Evolutionary conservation across 2,888 invertebrate genomes (phyloP).

Genomic region (Andrena chrysosceles): DNA sequence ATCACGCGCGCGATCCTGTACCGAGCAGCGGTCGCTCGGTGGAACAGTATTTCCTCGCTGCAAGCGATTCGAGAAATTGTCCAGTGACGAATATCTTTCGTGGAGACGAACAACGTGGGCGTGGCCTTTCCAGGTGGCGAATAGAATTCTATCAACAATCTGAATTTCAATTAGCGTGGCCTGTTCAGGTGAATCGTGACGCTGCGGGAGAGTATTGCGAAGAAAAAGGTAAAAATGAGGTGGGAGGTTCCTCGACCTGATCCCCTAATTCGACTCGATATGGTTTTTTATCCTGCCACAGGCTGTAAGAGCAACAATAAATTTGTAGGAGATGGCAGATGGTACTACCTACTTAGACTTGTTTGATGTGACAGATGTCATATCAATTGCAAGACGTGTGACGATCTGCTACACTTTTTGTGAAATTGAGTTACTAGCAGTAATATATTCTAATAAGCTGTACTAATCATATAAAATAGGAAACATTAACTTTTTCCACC

Average conservation of each 20-base stretch:
- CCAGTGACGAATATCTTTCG: conserved; percentile 36
- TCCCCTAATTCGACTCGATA: no score
- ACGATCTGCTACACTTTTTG: no score
- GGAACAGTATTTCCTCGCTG: conserved; percentile 42
- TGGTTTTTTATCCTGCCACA: no score
- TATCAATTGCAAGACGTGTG: no score
- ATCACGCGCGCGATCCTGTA: neutral
- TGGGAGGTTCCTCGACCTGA: neutral
- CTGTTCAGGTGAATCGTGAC: neutral
- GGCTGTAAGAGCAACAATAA: no score
- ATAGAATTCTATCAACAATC: conserved; percentile 35
- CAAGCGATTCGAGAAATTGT: conserved; percentile 49
- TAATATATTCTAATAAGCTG: no score
- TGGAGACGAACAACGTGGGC: conserved; percentile 46
- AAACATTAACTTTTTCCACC: no score
- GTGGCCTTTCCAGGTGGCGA: conserved; percentile 43
- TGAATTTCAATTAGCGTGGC: conserved; percentile 10
- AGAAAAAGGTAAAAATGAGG: neutral
- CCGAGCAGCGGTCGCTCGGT: conserved; percentile 3
- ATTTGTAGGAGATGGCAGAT: no score
- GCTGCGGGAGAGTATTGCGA: neutral
- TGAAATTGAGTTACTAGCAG: no score
- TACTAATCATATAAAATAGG: no score
- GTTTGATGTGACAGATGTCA: no score
- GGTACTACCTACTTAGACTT: no score